Conservation (phyloP, 1,140 invertebrate species). For the Gonatopus flavifemur region DNA sequence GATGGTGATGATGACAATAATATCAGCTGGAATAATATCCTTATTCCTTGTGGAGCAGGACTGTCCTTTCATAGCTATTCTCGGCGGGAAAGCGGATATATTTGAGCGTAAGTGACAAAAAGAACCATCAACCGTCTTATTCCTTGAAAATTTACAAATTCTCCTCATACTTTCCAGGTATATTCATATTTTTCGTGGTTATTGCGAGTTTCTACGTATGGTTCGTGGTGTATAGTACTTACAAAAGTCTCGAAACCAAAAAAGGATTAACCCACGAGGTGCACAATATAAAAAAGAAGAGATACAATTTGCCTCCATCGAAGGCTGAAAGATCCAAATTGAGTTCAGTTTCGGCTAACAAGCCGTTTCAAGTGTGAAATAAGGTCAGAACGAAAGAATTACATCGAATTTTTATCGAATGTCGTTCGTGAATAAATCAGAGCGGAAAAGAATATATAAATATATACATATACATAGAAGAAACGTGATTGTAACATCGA, state of each 20-base stretch:
- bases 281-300: slow-evolving; percentile 34
- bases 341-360: slow-evolving; percentile 11
- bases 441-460: too few relatives aligned
- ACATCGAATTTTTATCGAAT: too few relatives aligned
- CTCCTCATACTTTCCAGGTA: slow-evolving; percentile 31
- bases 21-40: slow-evolving; percentile 44
- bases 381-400: too few relatives aligned
- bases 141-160: not conserved
- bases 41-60: slow-evolving; percentile 48
- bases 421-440: too few relatives aligned
- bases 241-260: slow-evolving; percentile 50
- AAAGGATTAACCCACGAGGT: slow-evolving; percentile 50
- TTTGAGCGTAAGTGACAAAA: slow-evolving; percentile 40
- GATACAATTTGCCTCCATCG: slow-evolving; percentile 3
- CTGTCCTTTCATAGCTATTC: slow-evolving; percentile 42
- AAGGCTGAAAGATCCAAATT: slow-evolving; percentile 15
- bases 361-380: slow-evolving; percentile 28
- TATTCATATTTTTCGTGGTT: slow-evolving; percentile 38
- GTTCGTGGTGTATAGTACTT: slow-evolving; percentile 59
- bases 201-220: slow-evolving; percentile 52
- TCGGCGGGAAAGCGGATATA: slow-evolving; percentile 45
- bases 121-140: not conserved
- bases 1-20: slow-evolving; percentile 53
- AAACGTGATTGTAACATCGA: too few relatives aligned
- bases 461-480: too few relatives aligned